Evolutionary conservation across 2,113 vertebrate species (phyloP).

Genomic region (Stomatorhinus ivindoensis): DNA sequence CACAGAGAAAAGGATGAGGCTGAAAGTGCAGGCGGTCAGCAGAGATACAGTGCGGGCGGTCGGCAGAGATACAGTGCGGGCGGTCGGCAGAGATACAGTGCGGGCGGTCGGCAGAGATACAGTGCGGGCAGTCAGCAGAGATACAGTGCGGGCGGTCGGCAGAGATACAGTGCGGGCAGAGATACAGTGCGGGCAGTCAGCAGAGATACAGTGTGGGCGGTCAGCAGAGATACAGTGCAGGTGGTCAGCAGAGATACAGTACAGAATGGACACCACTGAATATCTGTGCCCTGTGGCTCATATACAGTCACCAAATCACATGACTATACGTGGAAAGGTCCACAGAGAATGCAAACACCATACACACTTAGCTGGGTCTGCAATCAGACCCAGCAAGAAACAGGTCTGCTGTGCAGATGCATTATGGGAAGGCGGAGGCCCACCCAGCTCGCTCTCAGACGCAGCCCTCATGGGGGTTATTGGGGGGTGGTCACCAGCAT

Average conservation of each 20-base stretch:
- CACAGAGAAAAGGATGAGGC: not conserved
- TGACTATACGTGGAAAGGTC: not conserved
- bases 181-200: too few species aligned
- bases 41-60: not conserved
- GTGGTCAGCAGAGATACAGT: not conserved
- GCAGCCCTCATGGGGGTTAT: slow-evolving; percentile 93
- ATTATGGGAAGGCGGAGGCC: not conserved
- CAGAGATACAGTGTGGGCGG: not conserved
- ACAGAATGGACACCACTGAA: not conserved
- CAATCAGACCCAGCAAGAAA: not conserved
- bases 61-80: not conserved
- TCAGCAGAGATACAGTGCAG: too few species aligned
- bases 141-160: not conserved
- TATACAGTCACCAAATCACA: not conserved
- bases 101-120: not conserved
- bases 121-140: not conserved
- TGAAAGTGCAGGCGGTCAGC: not conserved
- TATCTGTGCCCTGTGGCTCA: not conserved
- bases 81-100: too few species aligned
- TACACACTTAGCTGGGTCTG: not conserved
- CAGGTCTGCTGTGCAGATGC: not conserved
- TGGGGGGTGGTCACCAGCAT: slow-evolving; percentile 92
- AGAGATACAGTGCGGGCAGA: not conserved
- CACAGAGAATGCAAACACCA: not conserved
- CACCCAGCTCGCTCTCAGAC: slow-evolving; percentile 87